Evolutionary conservation across 1,140 invertebrate genomes (phyloP), one percentile per base, ranked within the genome.

Genomic region (Melipona quadrifasciata): DNA sequence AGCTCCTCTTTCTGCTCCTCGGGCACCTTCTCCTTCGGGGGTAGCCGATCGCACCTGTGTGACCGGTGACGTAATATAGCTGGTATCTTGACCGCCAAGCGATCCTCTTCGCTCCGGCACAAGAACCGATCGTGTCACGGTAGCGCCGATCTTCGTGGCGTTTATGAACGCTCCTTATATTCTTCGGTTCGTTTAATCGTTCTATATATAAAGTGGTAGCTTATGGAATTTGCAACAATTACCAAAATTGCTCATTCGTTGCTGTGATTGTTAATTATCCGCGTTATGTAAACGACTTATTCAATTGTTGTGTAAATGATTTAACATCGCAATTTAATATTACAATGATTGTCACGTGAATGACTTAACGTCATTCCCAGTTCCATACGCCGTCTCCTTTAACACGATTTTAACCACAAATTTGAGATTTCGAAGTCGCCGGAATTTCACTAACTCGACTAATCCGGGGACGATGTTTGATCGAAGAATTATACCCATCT

Each of bases 1-100:
- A n/a, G 72, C 27, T 58, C 34, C 70, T 77, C 64, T 55, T 83
- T 76, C 57, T 68, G 55, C 68, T 39, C 53, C 68, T 39, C 53
- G 80, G 47, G 51, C 76, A 53, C 39, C 68, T 61, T 71, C 65
- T 65, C n/a, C 55, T 57, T 67, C 76, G 57, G 58, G 57, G 73
- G 67, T 86, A 86, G 80, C 64, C 53, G 84, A 73, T 72, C 87
- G 90, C 92, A 92, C 90, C 91, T 92, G 92, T 92, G 91, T 83
- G 87, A 89, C 83, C 90, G 86, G 58, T 92, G 91, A 91, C 80
- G 89, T 90, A 91, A 92, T 76, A n/a, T 76, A 67, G 75, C 31
- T 78, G 75, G 65, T 84, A 88, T 78, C 84, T 57, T 17, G 78
- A 74, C 83, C 61, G 85, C 71, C 53, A 5, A 58, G 55, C 64